Evolutionary conservation across 2,888 invertebrate species (phyloP).

Genomic region (Sepiola atlantica): DNA sequence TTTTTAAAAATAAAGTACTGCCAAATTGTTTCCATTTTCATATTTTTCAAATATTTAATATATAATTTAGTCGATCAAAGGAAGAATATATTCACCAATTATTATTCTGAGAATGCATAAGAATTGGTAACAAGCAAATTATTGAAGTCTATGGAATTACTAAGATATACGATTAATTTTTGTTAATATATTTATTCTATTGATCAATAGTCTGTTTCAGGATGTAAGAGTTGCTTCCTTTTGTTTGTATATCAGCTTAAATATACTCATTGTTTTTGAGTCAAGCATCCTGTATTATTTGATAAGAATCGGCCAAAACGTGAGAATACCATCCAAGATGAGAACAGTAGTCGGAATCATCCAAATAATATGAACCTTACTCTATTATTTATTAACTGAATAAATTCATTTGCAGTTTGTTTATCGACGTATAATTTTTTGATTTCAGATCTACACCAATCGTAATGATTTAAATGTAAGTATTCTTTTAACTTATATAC

Average conservation of each 20-base stretch:
- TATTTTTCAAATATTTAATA: background rate
- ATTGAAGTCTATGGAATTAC: background rate
- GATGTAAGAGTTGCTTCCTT: too few species aligned
- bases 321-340: too few species aligned
- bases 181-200: background rate
- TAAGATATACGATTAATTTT: background rate
- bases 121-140: background rate
- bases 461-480: conserved; percentile 72
- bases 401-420: background rate
- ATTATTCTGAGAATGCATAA: background rate
- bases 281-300: too few species aligned
- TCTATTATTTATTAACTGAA: background rate
- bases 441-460: conserved; percentile 72
- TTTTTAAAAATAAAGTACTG: background rate
- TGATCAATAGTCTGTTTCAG: background rate
- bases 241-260: too few species aligned
- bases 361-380: background rate
- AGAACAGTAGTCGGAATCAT: too few species aligned
- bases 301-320: too few species aligned
- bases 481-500: conserved; percentile 32
- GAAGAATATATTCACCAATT: background rate
- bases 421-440: conserved; percentile 37
- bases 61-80: background rate
- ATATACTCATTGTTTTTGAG: too few species aligned
- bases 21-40: background rate